Base-by-base conservation (phyloP, 1,140 invertebrate species). In the Calosoma granatense region DNA sequence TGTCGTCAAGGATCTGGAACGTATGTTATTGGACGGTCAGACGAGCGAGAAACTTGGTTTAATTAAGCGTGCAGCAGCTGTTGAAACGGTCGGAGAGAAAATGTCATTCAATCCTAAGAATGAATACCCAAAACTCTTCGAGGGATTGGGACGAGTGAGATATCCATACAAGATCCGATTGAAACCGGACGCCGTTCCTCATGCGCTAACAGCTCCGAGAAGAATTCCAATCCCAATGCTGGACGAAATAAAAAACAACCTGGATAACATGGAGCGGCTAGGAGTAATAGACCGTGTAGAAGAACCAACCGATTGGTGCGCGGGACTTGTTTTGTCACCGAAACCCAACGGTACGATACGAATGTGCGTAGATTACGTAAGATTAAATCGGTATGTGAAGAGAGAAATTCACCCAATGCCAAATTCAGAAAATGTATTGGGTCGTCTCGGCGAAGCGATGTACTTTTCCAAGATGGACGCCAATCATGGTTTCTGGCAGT, bases 331-430 rank as follows among this genome's bases (percentile, higher is more conserved):
- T 3, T 55, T 66, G 4, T 70, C 73, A 2, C 64, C 64, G 11
- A 76, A 76, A 59, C 53, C 61, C 17, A 62, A 67, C 53, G 66
- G 63, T 9, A 61, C 60, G 20, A 59, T 71, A 12, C 59, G 74
- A 11, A 51, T 77, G 1, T 74, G 71, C 56, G 70, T 70, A 6
- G 75, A 76, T 55, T 70, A 66, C 3, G 69, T 60, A 19, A 15
- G 55, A 17, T 56, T 71, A 6, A 72, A 72, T 56, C 56, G 60
- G 21, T 63, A 57, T 53, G 59, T 70, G 20, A 53, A 61, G 30
- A 47, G 69, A 9, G 61, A 64, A 15, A 59, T 59, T 6, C 57
- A 66, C 52, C 67, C 65, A 19, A 56, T 68, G 20, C 58, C 56
- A 20, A 63, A 64, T 39, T 56, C 67, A 21, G 60, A 68, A 51